These are phyloP conservation scores for Leucopternis melanops DNA, from an alignment of 2,113 vertebrate genomes.

Conservation along the genomic window DNA sequence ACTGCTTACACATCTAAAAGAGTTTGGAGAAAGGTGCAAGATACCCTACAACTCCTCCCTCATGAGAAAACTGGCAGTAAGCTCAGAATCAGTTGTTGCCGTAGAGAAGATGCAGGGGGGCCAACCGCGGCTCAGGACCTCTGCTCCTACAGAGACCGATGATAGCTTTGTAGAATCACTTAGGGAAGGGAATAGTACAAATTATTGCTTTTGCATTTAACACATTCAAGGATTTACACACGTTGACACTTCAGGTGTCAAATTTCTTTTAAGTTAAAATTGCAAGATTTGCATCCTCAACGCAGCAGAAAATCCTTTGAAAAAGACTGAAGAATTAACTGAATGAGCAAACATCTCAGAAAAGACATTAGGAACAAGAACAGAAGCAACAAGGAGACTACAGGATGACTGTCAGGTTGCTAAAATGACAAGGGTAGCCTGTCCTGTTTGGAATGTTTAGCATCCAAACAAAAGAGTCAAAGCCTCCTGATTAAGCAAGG, in stretches of 20 bases:
- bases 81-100: background rate
- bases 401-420: background rate
- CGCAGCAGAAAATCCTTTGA: background rate
- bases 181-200: background rate
- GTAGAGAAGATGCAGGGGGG: too few relatives aligned
- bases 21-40: background rate
- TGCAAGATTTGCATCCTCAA: background rate
- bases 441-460: background rate
- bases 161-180: background rate
- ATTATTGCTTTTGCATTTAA: background rate
- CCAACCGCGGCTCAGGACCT: background rate
- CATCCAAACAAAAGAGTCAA: background rate
- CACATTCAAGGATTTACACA: background rate
- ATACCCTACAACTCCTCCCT: background rate
- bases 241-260: background rate
- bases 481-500: background rate
- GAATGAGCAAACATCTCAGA: background rate
- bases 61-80: background rate
- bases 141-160: background rate
- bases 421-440: background rate
- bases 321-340: background rate
- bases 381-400: background rate
- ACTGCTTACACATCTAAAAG: background rate
- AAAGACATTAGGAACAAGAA: background rate
- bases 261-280: background rate